Evolutionary conservation across 2,113 vertebrate genomes (phyloP), one percentile per base, ranked within the genome.

Genomic region (Sphyrna mokarran): DNA sequence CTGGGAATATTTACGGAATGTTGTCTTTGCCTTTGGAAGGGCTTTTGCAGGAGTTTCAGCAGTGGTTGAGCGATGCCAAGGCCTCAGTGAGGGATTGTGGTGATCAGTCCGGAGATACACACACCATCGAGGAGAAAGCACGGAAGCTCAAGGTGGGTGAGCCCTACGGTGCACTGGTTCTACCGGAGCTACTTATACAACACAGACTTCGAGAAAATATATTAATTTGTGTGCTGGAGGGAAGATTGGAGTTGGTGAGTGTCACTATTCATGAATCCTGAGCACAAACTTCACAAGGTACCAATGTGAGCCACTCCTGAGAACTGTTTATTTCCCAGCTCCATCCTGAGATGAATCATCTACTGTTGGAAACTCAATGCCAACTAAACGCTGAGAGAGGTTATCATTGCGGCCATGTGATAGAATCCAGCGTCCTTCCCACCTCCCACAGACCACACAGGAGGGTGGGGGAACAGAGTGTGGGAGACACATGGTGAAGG

Each of bases 11-110:
- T 70, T 54, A 70, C 54, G 72, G 48, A 95, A 54, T 76, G 20
- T 0, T 48, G 33, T 29, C 3, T 0, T 63, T 95, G 94, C 95
- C 97, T 97, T 96, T 78, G 95, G 96, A 97, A 99, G 99, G 98
- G 69, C 98, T 98, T 29, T 97, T 99, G 96, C 97, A 98, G 96
- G 98, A 97, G 96, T 99, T 99, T 96, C 98, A 98, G 91, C 97
- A 97, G 40, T 99, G 98, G 99, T 98, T 99, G 90, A 97, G 97
- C 48, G 96, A 96, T 95, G 96, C 97, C 96, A 99, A 98, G 96
- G 96, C 96, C 96, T 97, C 97, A 95, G 97, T 98, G 54, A 98
- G 98, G 97, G 97, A 98, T 48, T 98, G 97, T 95, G 98, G 97
- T 95, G 98, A 98, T 95, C 97, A 97, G 78, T 98, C 98, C 93